phyloP scores from a whole-genome alignment of 37 sponge, comb jelly and placozoan genomes.

The Mnemiopsis leidyi region DNA sequence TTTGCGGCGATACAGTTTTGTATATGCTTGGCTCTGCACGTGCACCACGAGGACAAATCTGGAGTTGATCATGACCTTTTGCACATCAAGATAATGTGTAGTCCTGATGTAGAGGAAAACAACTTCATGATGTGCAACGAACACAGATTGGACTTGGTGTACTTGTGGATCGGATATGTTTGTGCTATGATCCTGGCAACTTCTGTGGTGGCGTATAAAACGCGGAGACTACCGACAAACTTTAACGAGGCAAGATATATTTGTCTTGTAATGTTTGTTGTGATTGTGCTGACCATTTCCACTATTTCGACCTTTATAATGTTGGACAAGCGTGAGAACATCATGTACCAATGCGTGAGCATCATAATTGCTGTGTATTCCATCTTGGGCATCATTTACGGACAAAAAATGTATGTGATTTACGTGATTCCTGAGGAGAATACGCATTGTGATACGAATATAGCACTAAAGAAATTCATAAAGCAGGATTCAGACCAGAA shows the following conservation, averaged over 20 bases:
- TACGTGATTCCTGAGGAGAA: slow-evolving; percentile 37
- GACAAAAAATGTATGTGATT: slow-evolving; percentile 60
- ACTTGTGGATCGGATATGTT: slow-evolving; percentile 58
- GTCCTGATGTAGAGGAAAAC: background rate
- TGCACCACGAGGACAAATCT: background rate
- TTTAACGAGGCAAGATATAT: slow-evolving; percentile 58
- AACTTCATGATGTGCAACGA: slow-evolving; percentile 64
- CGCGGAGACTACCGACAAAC: slow-evolving; percentile 40
- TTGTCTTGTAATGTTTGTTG: slow-evolving; percentile 57
- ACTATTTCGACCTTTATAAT: slow-evolving; percentile 19
- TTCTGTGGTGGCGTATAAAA: slow-evolving; percentile 31
- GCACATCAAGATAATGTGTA: slow-evolving; percentile 27
- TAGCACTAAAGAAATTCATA: slow-evolving; percentile 12
- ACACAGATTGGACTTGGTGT: slow-evolving; percentile 38
- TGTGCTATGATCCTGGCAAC: slow-evolving; percentile 52
- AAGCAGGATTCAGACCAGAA: background rate
- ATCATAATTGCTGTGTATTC: slow-evolving; percentile 60
- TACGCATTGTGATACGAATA: slow-evolving; percentile 13
- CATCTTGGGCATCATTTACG: slow-evolving; percentile 4
- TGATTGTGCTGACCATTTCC: slow-evolving; percentile 30
- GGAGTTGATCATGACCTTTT: background rate
- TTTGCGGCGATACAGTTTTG: slow-evolving; percentile 35
- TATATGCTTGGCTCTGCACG: slow-evolving; percentile 13
- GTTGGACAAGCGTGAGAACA: background rate
- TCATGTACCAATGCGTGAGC: slow-evolving; percentile 61